Evolutionary conservation across 2,797 vertebrate species (phyloP).

Genomic region (Antrozous pallidus): DNA sequence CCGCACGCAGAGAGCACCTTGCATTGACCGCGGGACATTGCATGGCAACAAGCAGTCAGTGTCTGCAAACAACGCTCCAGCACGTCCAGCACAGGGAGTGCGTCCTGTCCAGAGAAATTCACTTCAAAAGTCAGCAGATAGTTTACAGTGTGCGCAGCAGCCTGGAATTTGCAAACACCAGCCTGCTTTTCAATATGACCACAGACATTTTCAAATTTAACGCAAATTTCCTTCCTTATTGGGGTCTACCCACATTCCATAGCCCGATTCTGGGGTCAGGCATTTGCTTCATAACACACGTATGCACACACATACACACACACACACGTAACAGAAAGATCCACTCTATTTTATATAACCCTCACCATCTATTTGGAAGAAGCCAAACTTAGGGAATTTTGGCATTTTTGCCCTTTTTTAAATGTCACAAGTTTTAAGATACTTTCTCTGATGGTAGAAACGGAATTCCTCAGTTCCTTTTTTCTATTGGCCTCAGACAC

Average conservation of each 20-base stretch:
- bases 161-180: slow-evolving; percentile 1
- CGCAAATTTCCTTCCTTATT: slow-evolving; percentile 25
- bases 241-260: not conserved
- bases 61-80: not conserved
- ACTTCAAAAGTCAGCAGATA: not conserved
- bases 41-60: not conserved
- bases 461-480: not conserved
- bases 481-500: not conserved
- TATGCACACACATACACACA: not conserved
- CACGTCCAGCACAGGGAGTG: not conserved
- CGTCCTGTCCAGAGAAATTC: not conserved
- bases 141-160: not conserved
- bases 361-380: not conserved
- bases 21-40: too few species aligned
- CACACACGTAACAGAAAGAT: not conserved
- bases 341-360: not conserved
- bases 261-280: not conserved
- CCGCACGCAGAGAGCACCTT: not conserved
- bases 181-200: slow-evolving; percentile 40
- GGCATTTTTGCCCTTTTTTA: not conserved
- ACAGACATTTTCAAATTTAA: slow-evolving; percentile 48
- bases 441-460: not conserved
- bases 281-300: not conserved
- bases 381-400: not conserved
- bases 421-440: not conserved